These are phyloP conservation scores for Wiebesia pumilae DNA, from an alignment of 1,140 invertebrate species.

Conservation along the genomic window DNA sequence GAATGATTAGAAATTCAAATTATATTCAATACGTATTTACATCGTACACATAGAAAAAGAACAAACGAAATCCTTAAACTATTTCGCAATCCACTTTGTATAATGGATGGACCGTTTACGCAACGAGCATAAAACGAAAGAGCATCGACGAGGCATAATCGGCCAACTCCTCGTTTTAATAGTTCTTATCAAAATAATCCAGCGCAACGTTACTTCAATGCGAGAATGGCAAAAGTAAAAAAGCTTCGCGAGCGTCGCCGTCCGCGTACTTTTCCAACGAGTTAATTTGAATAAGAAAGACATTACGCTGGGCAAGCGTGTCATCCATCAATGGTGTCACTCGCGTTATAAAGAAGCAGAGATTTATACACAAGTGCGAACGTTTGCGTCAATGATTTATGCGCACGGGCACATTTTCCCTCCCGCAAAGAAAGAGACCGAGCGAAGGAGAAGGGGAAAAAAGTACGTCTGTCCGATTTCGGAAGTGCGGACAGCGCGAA, in stretches of 20 bases:
- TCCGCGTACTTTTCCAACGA: too few species aligned
- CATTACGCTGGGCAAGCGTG: background rate
- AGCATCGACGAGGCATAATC: background rate
- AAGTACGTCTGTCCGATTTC: background rate
- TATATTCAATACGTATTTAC: slow-evolving; percentile 18
- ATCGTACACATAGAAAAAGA: background rate
- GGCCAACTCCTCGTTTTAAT: background rate
- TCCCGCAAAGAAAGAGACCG: background rate
- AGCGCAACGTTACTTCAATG: background rate
- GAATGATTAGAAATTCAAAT: slow-evolving; percentile 49
- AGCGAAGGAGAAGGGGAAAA: background rate
- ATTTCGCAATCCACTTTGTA: slow-evolving; percentile 25
- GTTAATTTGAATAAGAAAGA: too few species aligned
- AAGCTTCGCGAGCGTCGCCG: too few species aligned
- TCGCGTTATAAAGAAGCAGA: background rate
- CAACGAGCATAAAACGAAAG: background rate
- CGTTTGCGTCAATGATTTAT: background rate
- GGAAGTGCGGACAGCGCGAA: slow-evolving; percentile 24
- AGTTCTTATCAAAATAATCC: background rate
- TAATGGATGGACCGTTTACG: background rate
- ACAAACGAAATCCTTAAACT: slow-evolving; percentile 4
- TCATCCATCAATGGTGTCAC: background rate
- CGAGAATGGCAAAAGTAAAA: background rate
- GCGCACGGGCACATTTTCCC: background rate
- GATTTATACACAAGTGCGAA: background rate